These are phyloP conservation scores for Oreotrochilus melanogaster DNA, from an alignment of 2,113 vertebrate genomes.

Conservation along the genomic window DNA sequence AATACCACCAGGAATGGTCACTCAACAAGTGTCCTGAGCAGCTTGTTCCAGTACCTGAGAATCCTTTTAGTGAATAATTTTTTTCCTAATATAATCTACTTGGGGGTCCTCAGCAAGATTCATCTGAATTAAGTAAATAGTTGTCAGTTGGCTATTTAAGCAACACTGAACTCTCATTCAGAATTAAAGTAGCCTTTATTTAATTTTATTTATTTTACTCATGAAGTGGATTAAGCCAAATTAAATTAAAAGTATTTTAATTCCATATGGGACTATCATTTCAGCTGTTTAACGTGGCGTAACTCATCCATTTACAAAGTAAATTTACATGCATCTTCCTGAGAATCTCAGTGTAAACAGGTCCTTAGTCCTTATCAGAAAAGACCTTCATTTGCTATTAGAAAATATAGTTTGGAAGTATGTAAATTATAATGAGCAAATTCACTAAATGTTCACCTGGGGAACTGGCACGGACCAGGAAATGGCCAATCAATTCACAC, in stretches of 20 bases:
- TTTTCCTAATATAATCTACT: not conserved
- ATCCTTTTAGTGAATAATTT: no score
- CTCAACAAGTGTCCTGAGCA: no score
- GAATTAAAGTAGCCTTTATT: not conserved
- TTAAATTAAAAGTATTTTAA: conserved; percentile 18
- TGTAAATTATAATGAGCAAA: not conserved
- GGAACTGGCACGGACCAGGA: not conserved
- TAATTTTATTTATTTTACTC: conserved; percentile 15
- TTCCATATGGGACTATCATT: not conserved
- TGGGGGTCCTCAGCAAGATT: not conserved
- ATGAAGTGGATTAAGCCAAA: conserved; percentile 12
- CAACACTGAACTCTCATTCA: not conserved
- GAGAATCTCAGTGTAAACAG: not conserved
- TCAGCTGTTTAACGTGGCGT: not conserved
- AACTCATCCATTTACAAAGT: conserved; percentile 6
- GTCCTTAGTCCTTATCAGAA: not conserved
- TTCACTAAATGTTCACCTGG: not conserved
- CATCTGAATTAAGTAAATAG: not conserved
- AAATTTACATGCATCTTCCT: conserved; percentile 1
- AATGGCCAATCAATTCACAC: not conserved
- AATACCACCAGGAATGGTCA: no score
- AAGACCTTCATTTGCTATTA: not conserved
- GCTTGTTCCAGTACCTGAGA: no score
- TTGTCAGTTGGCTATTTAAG: not conserved
- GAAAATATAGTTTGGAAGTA: not conserved